Evolutionary conservation across 2,888 invertebrate genomes (phyloP).

Genomic region (Lasioglossum leucozonium): DNA sequence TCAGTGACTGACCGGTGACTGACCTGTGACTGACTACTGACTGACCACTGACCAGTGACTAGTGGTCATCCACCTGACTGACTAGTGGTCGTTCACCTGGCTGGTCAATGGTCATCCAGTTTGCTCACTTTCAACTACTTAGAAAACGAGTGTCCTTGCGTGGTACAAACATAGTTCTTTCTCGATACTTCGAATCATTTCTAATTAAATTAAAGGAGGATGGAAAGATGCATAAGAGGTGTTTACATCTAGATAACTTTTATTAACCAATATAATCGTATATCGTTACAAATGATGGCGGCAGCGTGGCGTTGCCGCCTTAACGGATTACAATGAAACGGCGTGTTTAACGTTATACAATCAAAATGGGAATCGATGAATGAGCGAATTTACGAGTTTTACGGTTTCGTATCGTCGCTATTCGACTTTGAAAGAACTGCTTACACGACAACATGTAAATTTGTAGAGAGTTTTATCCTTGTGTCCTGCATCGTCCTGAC

Average conservation of each 20-base stretch:
- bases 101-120: too few relatives aligned
- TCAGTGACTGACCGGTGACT: too few relatives aligned
- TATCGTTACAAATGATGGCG: constrained; percentile 83
- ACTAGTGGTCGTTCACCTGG: too few relatives aligned
- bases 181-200: too few relatives aligned
- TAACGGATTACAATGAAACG: constrained; percentile 83
- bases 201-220: not conserved
- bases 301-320: constrained; percentile 72
- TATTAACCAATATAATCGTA: constrained; percentile 84
- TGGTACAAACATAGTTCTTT: too few relatives aligned
- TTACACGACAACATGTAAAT: constrained; percentile 84
- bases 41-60: too few relatives aligned
- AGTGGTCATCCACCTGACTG: too few relatives aligned
- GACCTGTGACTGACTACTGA: too few relatives aligned
- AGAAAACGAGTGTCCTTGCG: too few relatives aligned
- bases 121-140: too few relatives aligned
- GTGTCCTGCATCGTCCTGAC: constrained; percentile 51
- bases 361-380: constrained; percentile 80
- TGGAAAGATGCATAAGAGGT: not conserved
- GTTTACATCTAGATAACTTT: constrained; percentile 84
- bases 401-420: constrained; percentile 78
- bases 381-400: constrained; percentile 75
- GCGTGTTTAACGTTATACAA: constrained; percentile 79
- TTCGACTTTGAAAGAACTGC: constrained; percentile 82
- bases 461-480: constrained; percentile 71